These are phyloP conservation scores for Sebastes steindachneri DNA, from an alignment of 2,797 vertebrate species.

Conservation along the genomic window DNA sequence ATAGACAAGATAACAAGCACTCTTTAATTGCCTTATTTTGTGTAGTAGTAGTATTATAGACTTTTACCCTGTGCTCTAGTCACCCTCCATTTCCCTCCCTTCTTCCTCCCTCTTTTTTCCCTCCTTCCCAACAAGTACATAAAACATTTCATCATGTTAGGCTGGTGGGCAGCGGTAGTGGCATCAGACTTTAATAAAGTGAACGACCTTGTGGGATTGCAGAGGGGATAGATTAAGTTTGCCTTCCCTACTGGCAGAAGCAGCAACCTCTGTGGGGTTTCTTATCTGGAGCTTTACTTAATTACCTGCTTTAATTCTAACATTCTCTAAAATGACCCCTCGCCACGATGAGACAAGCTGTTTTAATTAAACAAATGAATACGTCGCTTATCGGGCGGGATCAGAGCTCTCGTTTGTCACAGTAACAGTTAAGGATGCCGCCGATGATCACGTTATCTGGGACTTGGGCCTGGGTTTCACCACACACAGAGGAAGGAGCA, in stretches of 20 bases:
- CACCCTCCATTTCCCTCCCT: conserved; percentile 77
- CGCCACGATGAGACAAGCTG: conserved; percentile 86
- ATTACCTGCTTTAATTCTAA: conserved; percentile 98
- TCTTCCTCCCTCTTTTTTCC: conserved; percentile 59
- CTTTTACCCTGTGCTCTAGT: conserved; percentile 73
- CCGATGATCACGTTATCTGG: conserved; percentile 82
- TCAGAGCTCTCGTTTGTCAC: conserved; percentile 91
- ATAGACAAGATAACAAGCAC: conserved; percentile 88
- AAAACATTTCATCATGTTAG: conserved; percentile 92
- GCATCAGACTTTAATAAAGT: conserved; percentile 95
- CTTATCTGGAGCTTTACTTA: conserved; percentile 95
- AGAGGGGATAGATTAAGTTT: conserved; percentile 92
- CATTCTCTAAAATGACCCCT: conserved; percentile 93
- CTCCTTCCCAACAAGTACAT: conserved; percentile 87
- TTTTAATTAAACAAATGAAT: conserved; percentile 99
- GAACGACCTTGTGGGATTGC: conserved; percentile 90
- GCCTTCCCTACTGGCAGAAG: conserved; percentile 85
- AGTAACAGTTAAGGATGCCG: conserved; percentile 85
- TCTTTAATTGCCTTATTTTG: conserved; percentile 88
- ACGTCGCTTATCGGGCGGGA: conserved; percentile 85
- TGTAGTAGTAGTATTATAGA: conserved; percentile 76
- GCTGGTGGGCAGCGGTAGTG: conserved; percentile 70
- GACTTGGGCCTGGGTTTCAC: conserved; percentile 74
- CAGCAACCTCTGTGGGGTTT: conserved; percentile 86
- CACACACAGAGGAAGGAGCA: conserved; percentile 79